A percentile compares a stretch with the other conserved stretches of the same genome.
Conservation (phyloP, 2,113 vertebrate species). For the Vulpes ferrilata region DNA sequence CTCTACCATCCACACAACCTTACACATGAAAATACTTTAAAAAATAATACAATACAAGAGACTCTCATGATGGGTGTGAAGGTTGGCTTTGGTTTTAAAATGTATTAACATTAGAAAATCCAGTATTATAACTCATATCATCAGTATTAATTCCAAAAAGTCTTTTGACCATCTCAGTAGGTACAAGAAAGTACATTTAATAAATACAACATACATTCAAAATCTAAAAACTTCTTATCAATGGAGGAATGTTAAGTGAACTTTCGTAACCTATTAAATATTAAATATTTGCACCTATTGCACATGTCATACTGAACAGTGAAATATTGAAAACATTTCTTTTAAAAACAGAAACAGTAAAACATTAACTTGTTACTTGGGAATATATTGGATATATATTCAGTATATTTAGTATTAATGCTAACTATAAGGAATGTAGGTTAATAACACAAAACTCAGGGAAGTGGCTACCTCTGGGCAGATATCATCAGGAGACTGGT, state of each 20-base stretch:
- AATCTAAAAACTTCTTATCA: slow-evolving; percentile 50
- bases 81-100: slow-evolving; percentile 50
- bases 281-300: background rate
- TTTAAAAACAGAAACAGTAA: slow-evolving; percentile 36
- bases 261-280: slow-evolving; percentile 14
- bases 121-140: background rate
- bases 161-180: slow-evolving; percentile 31
- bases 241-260: background rate
- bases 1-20: background rate
- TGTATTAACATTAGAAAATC: background rate
- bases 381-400: background rate
- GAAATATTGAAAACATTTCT: slow-evolving; percentile 33
- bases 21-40: background rate
- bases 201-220: slow-evolving; percentile 45
- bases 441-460: slow-evolving; percentile 9
- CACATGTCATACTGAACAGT: background rate
- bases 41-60: slow-evolving; percentile 47
- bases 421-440: background rate
- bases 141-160: slow-evolving; percentile 8
- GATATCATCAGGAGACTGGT: background rate
- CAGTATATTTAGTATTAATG: no score
- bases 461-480: background rate
- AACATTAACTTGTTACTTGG: background rate
- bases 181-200: background rate
- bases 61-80: background rate